Conservation (phyloP, 2,113 vertebrate species). For the Willisornis vidua region DNA sequence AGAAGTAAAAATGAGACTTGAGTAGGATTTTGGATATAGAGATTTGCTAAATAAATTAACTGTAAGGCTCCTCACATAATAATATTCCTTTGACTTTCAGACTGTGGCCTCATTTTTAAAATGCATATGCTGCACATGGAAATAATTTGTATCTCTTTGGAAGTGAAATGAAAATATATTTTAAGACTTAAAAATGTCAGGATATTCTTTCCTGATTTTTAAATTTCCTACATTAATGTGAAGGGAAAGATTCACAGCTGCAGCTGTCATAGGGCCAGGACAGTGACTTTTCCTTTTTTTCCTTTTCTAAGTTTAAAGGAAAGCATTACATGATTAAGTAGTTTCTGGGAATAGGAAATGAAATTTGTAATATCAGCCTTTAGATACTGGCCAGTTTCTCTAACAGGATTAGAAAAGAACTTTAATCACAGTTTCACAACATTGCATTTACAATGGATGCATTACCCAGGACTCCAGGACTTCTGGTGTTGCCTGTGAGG, state of each 20-base stretch:
- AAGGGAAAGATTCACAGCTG: background rate
- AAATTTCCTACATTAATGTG: background rate
- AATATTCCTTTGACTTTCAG: conserved; percentile 33
- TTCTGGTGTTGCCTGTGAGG: background rate
- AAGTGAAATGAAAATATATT: conserved; percentile 19
- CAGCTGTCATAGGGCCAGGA: background rate
- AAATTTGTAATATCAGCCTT: background rate
- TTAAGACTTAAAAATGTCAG: conserved; percentile 47
- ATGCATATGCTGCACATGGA: conserved; percentile 21
- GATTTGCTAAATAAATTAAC: conserved; percentile 25
- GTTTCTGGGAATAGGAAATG: background rate
- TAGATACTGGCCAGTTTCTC: background rate
- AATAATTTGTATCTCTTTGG: conserved; percentile 6
- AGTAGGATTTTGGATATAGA: background rate
- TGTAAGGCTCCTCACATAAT: background rate
- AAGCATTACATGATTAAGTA: background rate
- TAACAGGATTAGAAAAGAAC: background rate
- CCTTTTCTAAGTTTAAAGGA: background rate
- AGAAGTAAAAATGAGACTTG: background rate
- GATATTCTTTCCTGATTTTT: conserved; percentile 6
- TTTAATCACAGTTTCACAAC: background rate
- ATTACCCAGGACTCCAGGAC: background rate
- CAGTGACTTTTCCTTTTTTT: background rate
- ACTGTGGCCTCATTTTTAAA: conserved; percentile 10
- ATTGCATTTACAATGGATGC: background rate